phyloP scores from a whole-genome alignment of 2,797 vertebrate genomes.

The Mus spretus region DNA sequence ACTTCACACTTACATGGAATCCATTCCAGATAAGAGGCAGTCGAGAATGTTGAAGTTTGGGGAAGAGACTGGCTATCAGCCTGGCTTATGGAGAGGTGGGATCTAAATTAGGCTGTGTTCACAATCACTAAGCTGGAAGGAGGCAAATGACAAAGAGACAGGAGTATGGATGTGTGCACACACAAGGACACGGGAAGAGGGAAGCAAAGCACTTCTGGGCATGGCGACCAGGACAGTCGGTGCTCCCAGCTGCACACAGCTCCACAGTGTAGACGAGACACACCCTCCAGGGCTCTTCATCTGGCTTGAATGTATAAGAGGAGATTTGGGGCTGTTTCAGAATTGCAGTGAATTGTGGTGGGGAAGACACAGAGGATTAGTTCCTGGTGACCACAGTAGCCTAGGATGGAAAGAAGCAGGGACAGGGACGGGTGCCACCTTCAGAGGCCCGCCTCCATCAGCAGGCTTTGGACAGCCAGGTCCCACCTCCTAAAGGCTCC shows the following conservation, averaged over 20 bases:
- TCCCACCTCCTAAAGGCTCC: background rate
- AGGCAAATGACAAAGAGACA: background rate
- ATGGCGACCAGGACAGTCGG: accelerated
- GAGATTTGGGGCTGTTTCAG: background rate
- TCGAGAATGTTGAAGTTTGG: background rate
- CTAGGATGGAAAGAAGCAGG: background rate
- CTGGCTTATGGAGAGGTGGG: background rate
- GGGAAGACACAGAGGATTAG: background rate
- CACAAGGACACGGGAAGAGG: background rate
- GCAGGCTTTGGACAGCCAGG: background rate
- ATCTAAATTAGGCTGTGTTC: background rate
- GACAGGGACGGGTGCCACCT: background rate
- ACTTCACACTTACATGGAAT: accelerated
- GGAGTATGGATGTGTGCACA: background rate
- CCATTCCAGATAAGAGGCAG: background rate
- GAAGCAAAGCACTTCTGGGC: background rate
- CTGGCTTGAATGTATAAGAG: background rate
- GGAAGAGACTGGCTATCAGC: background rate
- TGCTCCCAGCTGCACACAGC: background rate
- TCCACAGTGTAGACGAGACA: background rate
- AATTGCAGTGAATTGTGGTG: background rate
- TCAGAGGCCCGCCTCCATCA: background rate
- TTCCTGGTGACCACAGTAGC: background rate
- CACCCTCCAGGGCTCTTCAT: background rate
- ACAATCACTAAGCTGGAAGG: background rate